Evolutionary conservation across 2,113 vertebrate species (phyloP).

Genomic region (Xiphophorus maculatus): DNA sequence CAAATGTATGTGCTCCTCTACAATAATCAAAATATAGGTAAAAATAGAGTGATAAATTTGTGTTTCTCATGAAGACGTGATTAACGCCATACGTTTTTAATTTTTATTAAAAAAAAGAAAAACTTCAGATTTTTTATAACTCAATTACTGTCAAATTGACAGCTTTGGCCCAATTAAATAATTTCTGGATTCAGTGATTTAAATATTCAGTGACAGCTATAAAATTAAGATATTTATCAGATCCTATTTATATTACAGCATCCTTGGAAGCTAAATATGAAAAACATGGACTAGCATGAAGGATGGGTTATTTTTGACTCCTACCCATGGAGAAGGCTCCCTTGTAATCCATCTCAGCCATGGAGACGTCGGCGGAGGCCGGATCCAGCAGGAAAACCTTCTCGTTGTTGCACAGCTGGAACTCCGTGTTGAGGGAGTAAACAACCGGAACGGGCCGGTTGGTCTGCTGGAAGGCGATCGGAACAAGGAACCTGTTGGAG

Average conservation of each 20-base stretch:
- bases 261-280: too few relatives aligned
- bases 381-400: slow-evolving; percentile 97
- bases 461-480: slow-evolving; percentile 98
- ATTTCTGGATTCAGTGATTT: neutral
- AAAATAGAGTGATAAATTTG: too few relatives aligned
- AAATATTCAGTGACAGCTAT: neutral
- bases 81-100: too few relatives aligned
- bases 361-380: slow-evolving; percentile 84
- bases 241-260: too few relatives aligned
- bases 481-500: slow-evolving; percentile 88
- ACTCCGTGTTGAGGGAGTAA: slow-evolving; percentile 96
- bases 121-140: too few relatives aligned
- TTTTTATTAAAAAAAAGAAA: too few relatives aligned
- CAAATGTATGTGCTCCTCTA: too few relatives aligned
- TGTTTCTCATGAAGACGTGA: too few relatives aligned
- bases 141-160: too few relatives aligned
- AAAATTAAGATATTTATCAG: too few relatives aligned
- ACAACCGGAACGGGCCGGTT: slow-evolving; percentile 95
- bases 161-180: neutral
- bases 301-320: neutral
- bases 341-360: slow-evolving; percentile 99
- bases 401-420: slow-evolving; percentile 97
- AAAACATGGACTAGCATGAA: too few relatives aligned
- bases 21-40: too few relatives aligned
- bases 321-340: slow-evolving; percentile 97